Evolutionary conservation across 2,113 vertebrate species (phyloP).

Genomic region (Zapornia atra): DNA sequence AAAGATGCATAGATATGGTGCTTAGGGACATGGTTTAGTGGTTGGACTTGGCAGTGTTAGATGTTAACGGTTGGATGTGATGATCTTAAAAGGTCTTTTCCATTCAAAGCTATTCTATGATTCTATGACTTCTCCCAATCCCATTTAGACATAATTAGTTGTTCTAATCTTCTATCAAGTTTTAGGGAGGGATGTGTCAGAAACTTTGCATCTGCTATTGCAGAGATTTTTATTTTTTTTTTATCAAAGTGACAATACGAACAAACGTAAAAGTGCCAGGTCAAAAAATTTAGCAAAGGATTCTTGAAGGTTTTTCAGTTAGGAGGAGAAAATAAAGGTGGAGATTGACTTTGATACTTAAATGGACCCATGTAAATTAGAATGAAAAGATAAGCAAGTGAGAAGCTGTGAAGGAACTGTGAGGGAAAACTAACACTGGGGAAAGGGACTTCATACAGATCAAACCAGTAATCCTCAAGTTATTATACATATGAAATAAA

Average conservation of each 20-base stretch:
- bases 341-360: not conserved
- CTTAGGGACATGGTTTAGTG: no score
- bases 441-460: not conserved
- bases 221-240: not conserved
- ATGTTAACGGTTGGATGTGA: no score
- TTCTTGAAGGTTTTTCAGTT: not conserved
- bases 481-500: not conserved
- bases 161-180: not conserved
- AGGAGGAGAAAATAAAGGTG: not conserved
- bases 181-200: not conserved
- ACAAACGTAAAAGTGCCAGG: rapidly evolving
- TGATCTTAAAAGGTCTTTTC: no score
- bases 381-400: not conserved
- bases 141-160: not conserved
- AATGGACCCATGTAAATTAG: not conserved
- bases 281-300: not conserved
- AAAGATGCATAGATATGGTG: no score
- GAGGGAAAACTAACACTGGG: not conserved
- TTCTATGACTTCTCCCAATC: not conserved
- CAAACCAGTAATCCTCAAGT: not conserved
- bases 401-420: not conserved
- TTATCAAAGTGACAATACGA: not conserved
- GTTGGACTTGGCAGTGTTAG: no score
- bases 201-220: not conserved
- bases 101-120: no score